These are phyloP conservation scores for Mesocentrotus franciscanus DNA, from an alignment of 53 echinoderm and acorn worm species.

Conservation along the genomic window DNA sequence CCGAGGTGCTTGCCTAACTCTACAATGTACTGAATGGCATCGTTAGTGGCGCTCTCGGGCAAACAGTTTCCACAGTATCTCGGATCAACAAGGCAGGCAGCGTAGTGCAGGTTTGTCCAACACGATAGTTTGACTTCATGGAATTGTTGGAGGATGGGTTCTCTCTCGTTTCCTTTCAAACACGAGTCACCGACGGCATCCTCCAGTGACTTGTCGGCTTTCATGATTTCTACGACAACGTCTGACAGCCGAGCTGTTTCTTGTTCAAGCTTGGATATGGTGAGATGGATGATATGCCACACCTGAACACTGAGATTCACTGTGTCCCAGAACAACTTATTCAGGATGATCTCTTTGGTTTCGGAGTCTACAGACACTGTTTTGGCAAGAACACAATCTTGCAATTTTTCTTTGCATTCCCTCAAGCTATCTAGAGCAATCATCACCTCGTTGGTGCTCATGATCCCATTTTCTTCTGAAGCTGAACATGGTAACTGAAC, in stretches of 20 bases:
- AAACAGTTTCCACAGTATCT: constrained; percentile 47
- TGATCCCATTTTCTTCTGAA: neutral
- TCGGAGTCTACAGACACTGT: neutral
- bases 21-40: constrained; percentile 55
- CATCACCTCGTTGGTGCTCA: neutral
- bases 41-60: constrained; percentile 36
- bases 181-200: neutral
- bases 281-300: constrained; percentile 11
- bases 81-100: constrained; percentile 61
- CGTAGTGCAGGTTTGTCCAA: constrained; percentile 30
- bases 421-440: constrained; percentile 2
- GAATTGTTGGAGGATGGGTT: neutral
- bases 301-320: neutral
- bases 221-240: constrained; percentile 10
- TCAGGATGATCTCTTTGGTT: constrained; percentile 22
- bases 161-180: neutral
- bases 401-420: constrained; percentile 27
- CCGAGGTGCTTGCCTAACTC: constrained; percentile 2
- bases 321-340: constrained; percentile 20
- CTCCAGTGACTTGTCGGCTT: neutral
- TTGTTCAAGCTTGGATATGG: constrained; percentile 21
- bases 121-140: constrained; percentile 8
- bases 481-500: neutral
- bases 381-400: constrained; percentile 26
- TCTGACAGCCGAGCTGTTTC: constrained; percentile 33